Conservation (phyloP, 1,140 invertebrate species). For the Magallana ariakensis region DNA sequence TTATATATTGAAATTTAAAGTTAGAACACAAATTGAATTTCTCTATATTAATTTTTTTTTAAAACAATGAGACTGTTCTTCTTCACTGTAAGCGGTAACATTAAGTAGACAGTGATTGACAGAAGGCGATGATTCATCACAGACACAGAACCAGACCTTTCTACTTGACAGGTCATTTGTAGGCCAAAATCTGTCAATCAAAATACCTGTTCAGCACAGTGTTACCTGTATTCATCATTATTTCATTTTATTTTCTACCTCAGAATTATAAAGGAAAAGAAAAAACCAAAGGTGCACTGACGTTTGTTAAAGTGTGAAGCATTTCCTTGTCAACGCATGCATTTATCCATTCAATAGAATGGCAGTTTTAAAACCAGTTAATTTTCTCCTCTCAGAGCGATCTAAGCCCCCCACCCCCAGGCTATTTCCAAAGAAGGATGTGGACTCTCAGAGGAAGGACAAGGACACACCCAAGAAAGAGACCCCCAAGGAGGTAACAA, state of each 20-base stretch:
- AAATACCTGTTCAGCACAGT: no score
- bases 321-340: background rate
- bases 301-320: background rate
- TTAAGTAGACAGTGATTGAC: conserved; percentile 5
- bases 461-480: background rate
- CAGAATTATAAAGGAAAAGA: no score
- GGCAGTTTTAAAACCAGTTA: background rate
- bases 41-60: no score
- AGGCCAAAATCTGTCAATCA: conserved; percentile 6
- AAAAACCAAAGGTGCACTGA: no score
- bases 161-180: background rate
- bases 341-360: conserved; percentile 2
- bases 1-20: no score
- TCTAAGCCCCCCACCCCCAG: background rate
- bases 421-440: conserved; percentile 7
- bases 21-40: no score
- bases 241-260: no score
- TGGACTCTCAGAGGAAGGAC: background rate
- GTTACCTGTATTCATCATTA: no score
- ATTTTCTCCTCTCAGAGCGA: background rate
- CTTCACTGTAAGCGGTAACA: background rate
- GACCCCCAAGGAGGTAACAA: background rate
- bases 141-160: background rate
- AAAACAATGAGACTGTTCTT: no score
- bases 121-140: background rate